Percentiles rank a stretch among this genome's conserved stretches.
These are phyloP conservation scores for Dicranocentrus wangi DNA, from an alignment of 2,888 invertebrate genomes.

Conservation along the genomic window DNA sequence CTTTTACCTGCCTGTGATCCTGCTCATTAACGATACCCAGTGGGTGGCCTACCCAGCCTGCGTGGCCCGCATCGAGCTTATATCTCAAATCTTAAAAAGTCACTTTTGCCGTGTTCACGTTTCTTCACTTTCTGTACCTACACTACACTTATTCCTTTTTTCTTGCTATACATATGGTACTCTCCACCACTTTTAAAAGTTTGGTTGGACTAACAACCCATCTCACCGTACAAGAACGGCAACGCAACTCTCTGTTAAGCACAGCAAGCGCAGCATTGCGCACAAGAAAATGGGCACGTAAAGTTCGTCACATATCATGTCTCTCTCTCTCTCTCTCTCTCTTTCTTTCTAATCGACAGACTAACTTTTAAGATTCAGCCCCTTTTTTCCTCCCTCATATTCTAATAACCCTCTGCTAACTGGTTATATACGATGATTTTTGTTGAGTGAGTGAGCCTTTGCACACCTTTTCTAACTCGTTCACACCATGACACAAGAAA, in stretches of 20 bases:
- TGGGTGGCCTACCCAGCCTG: constrained; percentile 63
- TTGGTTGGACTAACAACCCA: background rate
- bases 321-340: constrained; percentile 42
- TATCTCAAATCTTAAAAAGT: constrained; percentile 39
- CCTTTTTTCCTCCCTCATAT: constrained; percentile 27
- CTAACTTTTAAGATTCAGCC: constrained; percentile 34
- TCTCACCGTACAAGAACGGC: constrained; percentile 14
- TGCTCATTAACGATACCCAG: constrained; percentile 59
- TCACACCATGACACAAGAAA: constrained; percentile 48
- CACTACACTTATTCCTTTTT: background rate
- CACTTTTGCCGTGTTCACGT: too few species aligned
- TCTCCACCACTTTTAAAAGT: background rate
- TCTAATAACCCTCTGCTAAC: constrained; percentile 35
- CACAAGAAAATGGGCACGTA: constrained; percentile 43
- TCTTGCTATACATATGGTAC: background rate
- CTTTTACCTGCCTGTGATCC: constrained; percentile 44
- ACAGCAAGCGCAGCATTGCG: background rate
- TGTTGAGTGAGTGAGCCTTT: constrained; percentile 48
- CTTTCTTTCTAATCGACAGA: constrained; percentile 38
- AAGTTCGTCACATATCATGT: constrained; percentile 36
- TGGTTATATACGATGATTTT: constrained; percentile 43
- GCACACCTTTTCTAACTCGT: constrained; percentile 51
- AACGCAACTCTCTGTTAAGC: constrained; percentile 16
- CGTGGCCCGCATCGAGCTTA: constrained; percentile 49
- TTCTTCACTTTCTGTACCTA: too few species aligned